Conservation (phyloP, 2,113 vertebrate species). For the Tichodroma muraria region DNA sequence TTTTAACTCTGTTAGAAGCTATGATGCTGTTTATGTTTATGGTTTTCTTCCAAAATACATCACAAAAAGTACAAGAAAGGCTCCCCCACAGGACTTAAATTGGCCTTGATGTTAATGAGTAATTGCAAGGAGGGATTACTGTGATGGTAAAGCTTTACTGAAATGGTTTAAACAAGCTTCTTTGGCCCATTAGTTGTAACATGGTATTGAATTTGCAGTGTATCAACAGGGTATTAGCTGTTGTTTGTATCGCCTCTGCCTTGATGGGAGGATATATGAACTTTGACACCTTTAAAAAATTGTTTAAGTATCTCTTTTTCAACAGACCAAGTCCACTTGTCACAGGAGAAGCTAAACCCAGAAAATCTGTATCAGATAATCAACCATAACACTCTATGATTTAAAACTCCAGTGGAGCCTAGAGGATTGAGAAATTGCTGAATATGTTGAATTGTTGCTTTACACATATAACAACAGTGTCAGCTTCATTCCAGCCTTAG, state of each 20-base stretch:
- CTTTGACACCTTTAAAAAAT: rapidly evolving
- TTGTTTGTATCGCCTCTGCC: neutral
- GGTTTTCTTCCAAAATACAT: neutral
- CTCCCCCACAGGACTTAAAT: neutral
- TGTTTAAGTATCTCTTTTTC: neutral
- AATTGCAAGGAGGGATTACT: neutral
- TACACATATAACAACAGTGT: neutral
- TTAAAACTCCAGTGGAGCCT: neutral
- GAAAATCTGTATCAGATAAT: neutral
- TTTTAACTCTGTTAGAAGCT: neutral
- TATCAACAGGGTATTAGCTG: neutral
- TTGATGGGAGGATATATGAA: neutral
- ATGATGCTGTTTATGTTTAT: neutral
- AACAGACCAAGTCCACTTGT: neutral
- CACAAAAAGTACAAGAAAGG: neutral
- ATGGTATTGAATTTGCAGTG: neutral
- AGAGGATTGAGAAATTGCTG: neutral
- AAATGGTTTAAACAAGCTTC: neutral
- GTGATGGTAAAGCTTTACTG: neutral
- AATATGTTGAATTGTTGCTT: neutral
- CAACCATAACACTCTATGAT: neutral
- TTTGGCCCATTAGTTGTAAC: neutral
- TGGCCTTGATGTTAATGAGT: neutral
- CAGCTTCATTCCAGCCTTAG: neutral
- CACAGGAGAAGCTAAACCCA: neutral